Conservation (phyloP, 2,113 vertebrate genomes). For the Tragelaphus strepsiceros region DNA sequence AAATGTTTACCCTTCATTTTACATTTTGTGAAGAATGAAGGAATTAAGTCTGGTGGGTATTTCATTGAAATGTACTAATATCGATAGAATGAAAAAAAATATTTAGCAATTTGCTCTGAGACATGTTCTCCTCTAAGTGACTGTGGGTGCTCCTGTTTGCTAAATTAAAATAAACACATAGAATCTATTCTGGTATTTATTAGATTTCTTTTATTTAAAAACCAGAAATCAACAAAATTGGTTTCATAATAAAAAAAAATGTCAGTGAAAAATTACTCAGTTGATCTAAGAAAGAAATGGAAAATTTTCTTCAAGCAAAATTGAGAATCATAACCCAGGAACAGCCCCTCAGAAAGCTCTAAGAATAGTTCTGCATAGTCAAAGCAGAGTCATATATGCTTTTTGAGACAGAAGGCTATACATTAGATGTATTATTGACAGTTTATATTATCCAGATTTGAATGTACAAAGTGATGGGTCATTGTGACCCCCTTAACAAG, state of each 20-base stretch:
- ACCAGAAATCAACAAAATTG: not conserved
- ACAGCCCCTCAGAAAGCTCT: not conserved
- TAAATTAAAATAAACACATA: not conserved
- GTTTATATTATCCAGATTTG: not conserved
- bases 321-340: not conserved
- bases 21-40: too few relatives aligned
- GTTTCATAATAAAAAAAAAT: not conserved
- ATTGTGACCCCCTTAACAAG: not conserved
- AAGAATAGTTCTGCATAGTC: not conserved
- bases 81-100: conserved; percentile 56
- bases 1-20: too few relatives aligned
- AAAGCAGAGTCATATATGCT: not conserved
- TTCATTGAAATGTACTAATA: conserved; percentile 11
- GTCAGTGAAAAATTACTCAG: not conserved
- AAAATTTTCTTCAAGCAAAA: not conserved
- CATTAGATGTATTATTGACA: not conserved
- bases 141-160: conserved; percentile 18
- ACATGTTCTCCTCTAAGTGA: not conserved
- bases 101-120: conserved; percentile 55
- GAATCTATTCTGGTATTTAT: not conserved
- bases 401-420: not conserved
- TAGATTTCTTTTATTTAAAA: not conserved
- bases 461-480: not conserved
- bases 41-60: too few relatives aligned
- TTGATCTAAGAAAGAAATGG: not conserved